Evolutionary conservation across 2,113 vertebrate genomes (phyloP).

Genomic region (Mus pahari): DNA sequence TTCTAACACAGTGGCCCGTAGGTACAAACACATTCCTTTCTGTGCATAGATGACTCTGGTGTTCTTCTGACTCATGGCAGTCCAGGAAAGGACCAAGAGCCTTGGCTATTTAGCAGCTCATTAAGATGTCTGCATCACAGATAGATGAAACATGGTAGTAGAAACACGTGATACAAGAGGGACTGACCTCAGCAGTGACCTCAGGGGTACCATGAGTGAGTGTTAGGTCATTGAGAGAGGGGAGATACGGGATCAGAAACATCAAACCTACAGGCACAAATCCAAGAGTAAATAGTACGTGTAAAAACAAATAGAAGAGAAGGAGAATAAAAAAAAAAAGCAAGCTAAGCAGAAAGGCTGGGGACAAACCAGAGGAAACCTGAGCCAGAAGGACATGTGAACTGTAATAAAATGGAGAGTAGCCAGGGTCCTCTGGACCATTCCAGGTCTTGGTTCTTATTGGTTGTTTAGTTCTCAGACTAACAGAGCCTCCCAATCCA

Average conservation of each 20-base stretch:
- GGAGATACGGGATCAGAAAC: not conserved
- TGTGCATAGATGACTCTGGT: not conserved
- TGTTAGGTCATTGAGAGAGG: not conserved
- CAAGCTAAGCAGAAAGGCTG: not conserved
- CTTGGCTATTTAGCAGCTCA: not conserved
- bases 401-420: not conserved
- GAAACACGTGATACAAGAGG: not conserved
- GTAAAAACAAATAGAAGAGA: not conserved
- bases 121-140: not conserved
- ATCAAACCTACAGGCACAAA: not conserved
- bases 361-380: not conserved
- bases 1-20: not conserved
- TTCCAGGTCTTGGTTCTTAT: not conserved
- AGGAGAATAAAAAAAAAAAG: not conserved
- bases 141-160: not conserved
- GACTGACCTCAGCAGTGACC: not conserved
- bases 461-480: not conserved
- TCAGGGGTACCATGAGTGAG: not conserved
- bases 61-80: not conserved
- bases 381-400: not conserved
- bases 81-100: not conserved
- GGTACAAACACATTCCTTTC: not conserved
- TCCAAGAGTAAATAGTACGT: not conserved
- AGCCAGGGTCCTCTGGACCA: not conserved
- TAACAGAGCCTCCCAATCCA: not conserved